Evolutionary conservation across 1,140 invertebrate species (phyloP).

Genomic region (Thereuonema tuberculata): DNA sequence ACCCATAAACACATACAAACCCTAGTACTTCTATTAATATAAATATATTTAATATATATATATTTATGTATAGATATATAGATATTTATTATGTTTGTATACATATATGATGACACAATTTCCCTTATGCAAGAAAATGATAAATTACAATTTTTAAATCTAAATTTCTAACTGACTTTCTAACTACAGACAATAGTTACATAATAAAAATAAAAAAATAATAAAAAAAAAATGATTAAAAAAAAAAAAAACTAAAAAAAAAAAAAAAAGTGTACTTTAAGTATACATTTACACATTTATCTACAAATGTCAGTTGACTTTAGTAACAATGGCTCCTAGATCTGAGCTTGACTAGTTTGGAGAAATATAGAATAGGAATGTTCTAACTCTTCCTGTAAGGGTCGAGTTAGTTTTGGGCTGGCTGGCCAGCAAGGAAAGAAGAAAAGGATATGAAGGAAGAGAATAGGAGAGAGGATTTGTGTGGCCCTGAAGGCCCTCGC

Average conservation of each 20-base stretch:
- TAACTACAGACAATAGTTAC: background rate
- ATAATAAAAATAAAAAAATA: background rate
- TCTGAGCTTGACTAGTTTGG: too few species aligned
- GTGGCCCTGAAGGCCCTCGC: too few species aligned
- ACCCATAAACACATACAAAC: background rate
- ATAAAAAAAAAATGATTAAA: background rate
- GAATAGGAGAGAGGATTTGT: too few species aligned
- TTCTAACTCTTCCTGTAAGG: background rate
- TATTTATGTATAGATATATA: background rate
- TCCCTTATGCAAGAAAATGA: background rate
- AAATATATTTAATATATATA: background rate
- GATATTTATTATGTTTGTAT: background rate
- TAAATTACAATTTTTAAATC: constrained; percentile 2
- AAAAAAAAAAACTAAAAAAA: constrained; percentile 1
- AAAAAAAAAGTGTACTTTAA: background rate
- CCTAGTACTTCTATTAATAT: background rate
- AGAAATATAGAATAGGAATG: background rate
- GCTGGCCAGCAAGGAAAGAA: background rate
- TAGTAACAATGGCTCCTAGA: too few species aligned
- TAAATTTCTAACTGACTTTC: background rate
- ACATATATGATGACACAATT: background rate
- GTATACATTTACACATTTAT: constrained; percentile 2
- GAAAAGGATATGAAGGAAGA: too few species aligned
- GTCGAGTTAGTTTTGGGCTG: background rate
- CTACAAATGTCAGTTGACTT: constrained; percentile 5